Percentiles rank a stretch among this genome's conserved stretches.
phyloP scores from a whole-genome alignment of 2,888 invertebrate species.

The Merodon equestris region DNA sequence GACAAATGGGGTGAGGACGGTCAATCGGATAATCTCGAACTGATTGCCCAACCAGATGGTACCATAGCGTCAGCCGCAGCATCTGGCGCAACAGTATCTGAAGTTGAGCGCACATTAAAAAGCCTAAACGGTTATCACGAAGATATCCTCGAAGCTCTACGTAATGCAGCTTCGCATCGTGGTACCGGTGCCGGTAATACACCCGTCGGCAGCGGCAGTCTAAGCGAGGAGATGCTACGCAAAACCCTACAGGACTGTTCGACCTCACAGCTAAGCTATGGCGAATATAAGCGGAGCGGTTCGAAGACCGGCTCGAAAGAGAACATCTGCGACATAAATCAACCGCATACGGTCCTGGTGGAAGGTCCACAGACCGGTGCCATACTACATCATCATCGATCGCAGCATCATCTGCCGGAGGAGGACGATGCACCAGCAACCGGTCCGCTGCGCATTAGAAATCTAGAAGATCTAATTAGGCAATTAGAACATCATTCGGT shows the following conservation, averaged over 20 bases:
- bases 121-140: slow-evolving; percentile 95
- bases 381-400: slow-evolving; percentile 79
- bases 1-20: slow-evolving; percentile 88
- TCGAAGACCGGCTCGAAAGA: slow-evolving; percentile 84
- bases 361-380: slow-evolving; percentile 75
- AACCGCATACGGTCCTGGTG: slow-evolving; percentile 81
- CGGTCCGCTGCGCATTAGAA: slow-evolving; percentile 93
- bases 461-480: slow-evolving; percentile 93
- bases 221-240: slow-evolving; percentile 85
- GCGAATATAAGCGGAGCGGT: slow-evolving; percentile 82
- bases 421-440: slow-evolving; percentile 89
- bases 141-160: slow-evolving; percentile 92
- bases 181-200: slow-evolving; percentile 82
- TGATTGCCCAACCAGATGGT: slow-evolving; percentile 84
- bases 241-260: slow-evolving; percentile 84
- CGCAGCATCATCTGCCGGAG: slow-evolving; percentile 77
- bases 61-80: slow-evolving; percentile 82
- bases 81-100: slow-evolving; percentile 83
- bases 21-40: slow-evolving; percentile 85
- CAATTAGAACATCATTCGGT: slow-evolving; percentile 92
- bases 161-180: slow-evolving; percentile 88
- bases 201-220: slow-evolving; percentile 83
- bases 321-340: slow-evolving; percentile 86
- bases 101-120: slow-evolving; percentile 92
- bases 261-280: slow-evolving; percentile 79